phyloP scores from a whole-genome alignment of 1,140 invertebrate species.

The Dendrolimus kikuchii region DNA sequence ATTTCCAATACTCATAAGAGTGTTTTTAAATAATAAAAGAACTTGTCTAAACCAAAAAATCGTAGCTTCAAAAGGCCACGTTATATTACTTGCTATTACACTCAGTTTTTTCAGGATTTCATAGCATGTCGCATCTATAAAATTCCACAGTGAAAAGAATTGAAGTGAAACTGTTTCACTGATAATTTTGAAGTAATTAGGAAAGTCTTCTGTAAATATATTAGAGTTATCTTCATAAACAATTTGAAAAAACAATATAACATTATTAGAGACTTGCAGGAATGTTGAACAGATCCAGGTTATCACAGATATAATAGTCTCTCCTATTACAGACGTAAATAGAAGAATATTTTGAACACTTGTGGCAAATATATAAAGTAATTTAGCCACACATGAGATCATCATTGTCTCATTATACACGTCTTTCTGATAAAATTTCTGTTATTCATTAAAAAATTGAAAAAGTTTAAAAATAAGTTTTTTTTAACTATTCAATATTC shows the following conservation, averaged over 20 bases:
- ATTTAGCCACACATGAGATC: slow-evolving; percentile 49
- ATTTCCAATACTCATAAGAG: slow-evolving; percentile 46
- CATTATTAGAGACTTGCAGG: slow-evolving; percentile 21
- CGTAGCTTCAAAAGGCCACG: slow-evolving; percentile 25
- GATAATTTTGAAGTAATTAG: slow-evolving; percentile 27
- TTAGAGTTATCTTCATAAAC: slow-evolving; percentile 58
- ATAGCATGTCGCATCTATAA: slow-evolving; percentile 1
- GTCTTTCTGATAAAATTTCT: neutral
- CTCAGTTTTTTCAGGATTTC: slow-evolving; percentile 23
- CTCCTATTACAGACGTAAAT: slow-evolving; percentile 41
- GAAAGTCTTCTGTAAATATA: slow-evolving; percentile 55
- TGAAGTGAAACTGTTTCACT: slow-evolving; percentile 27
- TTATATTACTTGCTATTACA: slow-evolving; percentile 20
- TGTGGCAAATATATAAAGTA: slow-evolving; percentile 38
- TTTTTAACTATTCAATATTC: no score
- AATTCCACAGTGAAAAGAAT: slow-evolving; percentile 22
- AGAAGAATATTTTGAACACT: slow-evolving; percentile 32
- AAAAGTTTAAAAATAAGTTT: no score
- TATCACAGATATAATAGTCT: slow-evolving; percentile 41
- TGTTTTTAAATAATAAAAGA: slow-evolving; percentile 34
- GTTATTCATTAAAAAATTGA: no score
- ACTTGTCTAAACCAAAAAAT: slow-evolving; percentile 34
- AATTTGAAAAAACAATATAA: slow-evolving; percentile 47
- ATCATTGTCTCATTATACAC: slow-evolving; percentile 26
- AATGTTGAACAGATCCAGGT: slow-evolving; percentile 27